A percentile compares a stretch with the other conserved stretches of the same genome.
Evolutionary conservation across 2,113 vertebrate species (phyloP).

Genomic region (Colossoma macropomum): DNA sequence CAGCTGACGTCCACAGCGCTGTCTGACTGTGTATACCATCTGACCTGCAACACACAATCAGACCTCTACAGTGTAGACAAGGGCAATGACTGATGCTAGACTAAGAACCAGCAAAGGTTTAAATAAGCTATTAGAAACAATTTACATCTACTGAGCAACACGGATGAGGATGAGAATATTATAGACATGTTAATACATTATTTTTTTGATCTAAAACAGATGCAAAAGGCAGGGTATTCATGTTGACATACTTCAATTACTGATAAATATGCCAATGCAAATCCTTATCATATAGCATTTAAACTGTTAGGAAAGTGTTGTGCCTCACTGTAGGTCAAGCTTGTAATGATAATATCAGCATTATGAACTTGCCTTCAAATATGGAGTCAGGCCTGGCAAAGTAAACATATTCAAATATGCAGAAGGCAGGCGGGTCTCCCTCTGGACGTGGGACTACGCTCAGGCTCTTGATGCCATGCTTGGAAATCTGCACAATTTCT

Average conservation of each 20-base stretch:
- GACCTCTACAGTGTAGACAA: not conserved
- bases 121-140: not conserved
- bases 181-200: too few relatives aligned
- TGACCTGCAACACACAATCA: conserved; percentile 81
- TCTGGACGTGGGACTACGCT: conserved; percentile 84
- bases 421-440: conserved; percentile 90
- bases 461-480: conserved; percentile 84
- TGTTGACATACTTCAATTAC: too few relatives aligned
- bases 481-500: conserved; percentile 96
- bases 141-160: too few relatives aligned
- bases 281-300: too few relatives aligned
- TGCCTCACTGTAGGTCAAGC: too few relatives aligned
- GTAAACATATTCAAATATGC: conserved; percentile 99
- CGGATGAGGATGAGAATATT: too few relatives aligned
- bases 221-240: too few relatives aligned
- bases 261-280: too few relatives aligned
- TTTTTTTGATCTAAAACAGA: too few relatives aligned
- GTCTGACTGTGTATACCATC: conserved; percentile 97
- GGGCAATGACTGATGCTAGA: not conserved
- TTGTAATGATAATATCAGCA: not conserved
- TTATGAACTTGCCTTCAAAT: conserved; percentile 87
- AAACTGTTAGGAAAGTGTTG: too few relatives aligned
- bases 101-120: not conserved
- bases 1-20: conserved; percentile 91
- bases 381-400: conserved; percentile 98